Evolutionary conservation across 2,888 invertebrate genomes (phyloP).

Genomic region (Napeogenes inachia): DNA sequence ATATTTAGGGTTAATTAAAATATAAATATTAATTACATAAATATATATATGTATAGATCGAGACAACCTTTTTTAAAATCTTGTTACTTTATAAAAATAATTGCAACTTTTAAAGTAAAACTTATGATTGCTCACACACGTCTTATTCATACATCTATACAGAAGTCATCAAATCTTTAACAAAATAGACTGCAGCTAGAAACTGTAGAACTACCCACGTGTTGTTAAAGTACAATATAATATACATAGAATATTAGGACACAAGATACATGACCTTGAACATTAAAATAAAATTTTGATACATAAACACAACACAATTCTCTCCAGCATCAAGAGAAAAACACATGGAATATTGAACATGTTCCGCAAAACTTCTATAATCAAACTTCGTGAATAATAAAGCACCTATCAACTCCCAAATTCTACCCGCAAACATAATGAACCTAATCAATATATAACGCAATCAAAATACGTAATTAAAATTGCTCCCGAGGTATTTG

Average conservation of each 20-base stretch:
- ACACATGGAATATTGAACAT: conserved; percentile 2
- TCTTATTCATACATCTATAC: too few species aligned
- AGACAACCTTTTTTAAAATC: too few species aligned
- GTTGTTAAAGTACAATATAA: background rate
- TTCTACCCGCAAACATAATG: conserved; percentile 41
- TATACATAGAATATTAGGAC: background rate
- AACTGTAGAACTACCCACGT: too few species aligned
- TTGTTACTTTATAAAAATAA: too few species aligned
- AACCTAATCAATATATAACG: conserved; percentile 71
- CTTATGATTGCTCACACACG: too few species aligned
- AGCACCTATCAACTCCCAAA: conserved; percentile 30
- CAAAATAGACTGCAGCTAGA: too few species aligned
- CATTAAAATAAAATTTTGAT: background rate
- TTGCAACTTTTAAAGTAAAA: too few species aligned
- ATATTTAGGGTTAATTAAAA: too few species aligned
- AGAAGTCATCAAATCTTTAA: too few species aligned
- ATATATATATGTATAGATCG: too few species aligned
- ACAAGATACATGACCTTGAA: background rate
- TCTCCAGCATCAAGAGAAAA: conserved; percentile 1
- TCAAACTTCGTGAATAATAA: conserved; percentile 30
- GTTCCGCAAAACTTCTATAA: conserved; percentile 18
- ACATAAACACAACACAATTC: background rate
- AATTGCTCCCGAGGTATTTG: conserved; percentile 69
- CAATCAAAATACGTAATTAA: conserved; percentile 71
- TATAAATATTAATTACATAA: too few species aligned